Base-by-base conservation (phyloP, 2,888 invertebrate genomes). In the Xestia rhomboidea region DNA sequence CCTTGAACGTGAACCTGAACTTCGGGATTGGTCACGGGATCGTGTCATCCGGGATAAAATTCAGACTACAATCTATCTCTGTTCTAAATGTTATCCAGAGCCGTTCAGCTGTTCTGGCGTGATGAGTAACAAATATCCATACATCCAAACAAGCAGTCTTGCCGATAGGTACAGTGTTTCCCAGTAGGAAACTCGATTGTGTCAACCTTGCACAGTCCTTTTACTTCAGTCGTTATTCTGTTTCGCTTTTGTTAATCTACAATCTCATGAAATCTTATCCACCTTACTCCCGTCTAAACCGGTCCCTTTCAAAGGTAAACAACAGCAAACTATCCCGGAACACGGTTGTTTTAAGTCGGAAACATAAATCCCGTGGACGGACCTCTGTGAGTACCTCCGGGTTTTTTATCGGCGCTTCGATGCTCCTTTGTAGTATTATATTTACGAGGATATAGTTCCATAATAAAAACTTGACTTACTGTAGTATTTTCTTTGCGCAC, bases 281-380 rank as follows among this genome's bases (percentile, higher is more conserved):
- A 38, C 5, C 27, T 57, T 44, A n/a, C 21, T 62, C 18, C 1
- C 21, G 0, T 71, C 63, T 63, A 24, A 13, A 27, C 21, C 11
- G 77, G 15, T n/a, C 84, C 84, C 81, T 88, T 88, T 81, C 73
- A 77, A 71, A 86, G 86, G 87, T 87, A 89, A 88, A 89, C 87
- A 90, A 86, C 81, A 57, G n/a, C 49, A 10, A 88, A 88, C 86
- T 87, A 86, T 86, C 83, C 82, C 80, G 84, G 81, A 80, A 85
- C 87, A 82, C 73, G 85, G 78, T 84, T 86, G 72, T 86, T 89
- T 87, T 82, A 81, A 87, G 79, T 83, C 86, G 81, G 83, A 84
- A 82, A 86, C 87, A 90, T 90, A 89, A 90, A 89, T 88, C 86
- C 86, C 76, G 80, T 83, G 83, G 79, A 84, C 82, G 80, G 81